Percentiles rank a stretch among this genome's conserved stretches.
phyloP scores from a whole-genome alignment of 2,113 vertebrate genomes.

The Phylloscopus whistleri region DNA sequence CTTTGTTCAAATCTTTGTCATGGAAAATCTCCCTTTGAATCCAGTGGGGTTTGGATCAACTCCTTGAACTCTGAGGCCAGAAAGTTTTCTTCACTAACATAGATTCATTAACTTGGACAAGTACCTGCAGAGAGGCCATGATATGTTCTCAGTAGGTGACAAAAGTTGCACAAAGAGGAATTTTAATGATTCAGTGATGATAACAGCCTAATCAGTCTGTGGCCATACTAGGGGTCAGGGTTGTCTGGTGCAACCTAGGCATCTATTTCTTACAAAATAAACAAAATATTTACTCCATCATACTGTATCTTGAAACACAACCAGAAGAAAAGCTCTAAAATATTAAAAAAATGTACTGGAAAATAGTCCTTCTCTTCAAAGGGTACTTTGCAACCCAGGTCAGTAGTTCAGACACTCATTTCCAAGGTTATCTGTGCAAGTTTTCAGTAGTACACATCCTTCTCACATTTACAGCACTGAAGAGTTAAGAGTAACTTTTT shows the following conservation, averaged over 20 bases:
- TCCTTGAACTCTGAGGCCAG: background rate
- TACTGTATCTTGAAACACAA: background rate
- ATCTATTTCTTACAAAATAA: background rate
- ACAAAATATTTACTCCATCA: background rate
- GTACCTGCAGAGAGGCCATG: background rate
- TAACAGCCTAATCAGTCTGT: background rate
- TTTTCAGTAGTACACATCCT: background rate
- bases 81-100: background rate
- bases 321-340: background rate
- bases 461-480: background rate
- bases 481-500: conserved; percentile 11
- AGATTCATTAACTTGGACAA: background rate
- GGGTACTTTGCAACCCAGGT: background rate
- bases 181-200: background rate
- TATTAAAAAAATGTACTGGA: background rate
- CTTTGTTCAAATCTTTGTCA: background rate
- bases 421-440: background rate
- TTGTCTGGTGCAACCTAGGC: background rate
- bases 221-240: background rate
- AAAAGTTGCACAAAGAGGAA: background rate
- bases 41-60: background rate
- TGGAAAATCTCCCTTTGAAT: background rate
- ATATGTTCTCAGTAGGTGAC: background rate
- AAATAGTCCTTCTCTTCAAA: background rate
- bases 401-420: background rate